A percentile compares a stretch with the other conserved stretches of the same genome.
Conservation (phyloP, 1,140 invertebrate genomes). For the Drosophila leontia region DNA sequence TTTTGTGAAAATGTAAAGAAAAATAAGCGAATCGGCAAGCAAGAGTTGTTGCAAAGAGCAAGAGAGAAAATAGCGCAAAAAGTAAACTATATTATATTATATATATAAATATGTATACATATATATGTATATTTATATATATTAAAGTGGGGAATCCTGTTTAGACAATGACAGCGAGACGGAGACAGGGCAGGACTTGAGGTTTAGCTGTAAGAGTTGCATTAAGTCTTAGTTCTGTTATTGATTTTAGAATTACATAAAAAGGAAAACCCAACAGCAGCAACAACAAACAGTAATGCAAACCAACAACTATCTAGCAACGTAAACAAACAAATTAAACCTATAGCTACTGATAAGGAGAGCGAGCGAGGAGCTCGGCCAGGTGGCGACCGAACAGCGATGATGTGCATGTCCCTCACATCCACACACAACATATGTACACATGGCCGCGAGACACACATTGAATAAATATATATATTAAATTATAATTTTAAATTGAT, state of each 20-base stretch:
- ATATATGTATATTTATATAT: slow-evolving; percentile 29
- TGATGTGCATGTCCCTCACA: slow-evolving; percentile 19
- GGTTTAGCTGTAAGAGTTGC: slow-evolving; percentile 10
- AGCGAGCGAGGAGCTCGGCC: background rate
- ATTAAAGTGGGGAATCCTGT: slow-evolving; percentile 17
- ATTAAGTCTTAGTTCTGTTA: slow-evolving; percentile 41
- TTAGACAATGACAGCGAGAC: slow-evolving; percentile 19
- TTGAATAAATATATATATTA: slow-evolving; percentile 21
- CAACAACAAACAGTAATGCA: slow-evolving; percentile 17
- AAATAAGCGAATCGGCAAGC: background rate
- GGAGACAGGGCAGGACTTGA: background rate
- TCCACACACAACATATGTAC: slow-evolving; percentile 2
- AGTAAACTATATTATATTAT: slow-evolving; percentile 38
- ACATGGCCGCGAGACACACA: slow-evolving; percentile 4
- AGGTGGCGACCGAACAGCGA: slow-evolving; percentile 2
- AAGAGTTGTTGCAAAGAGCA: background rate
- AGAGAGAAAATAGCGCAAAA: slow-evolving; percentile 42
- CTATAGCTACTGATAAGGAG: slow-evolving; percentile 43
- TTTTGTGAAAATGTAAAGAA: slow-evolving; percentile 76
- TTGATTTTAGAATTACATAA: slow-evolving; percentile 22
- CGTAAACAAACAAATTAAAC: slow-evolving; percentile 38
- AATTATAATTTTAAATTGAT: slow-evolving; percentile 47
- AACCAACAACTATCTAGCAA: slow-evolving; percentile 52
- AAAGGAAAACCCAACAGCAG: background rate
- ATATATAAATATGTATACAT: slow-evolving; percentile 22